Conservation (phyloP, 2,797 vertebrate genomes). For the Sebastes matsubarae region DNA sequence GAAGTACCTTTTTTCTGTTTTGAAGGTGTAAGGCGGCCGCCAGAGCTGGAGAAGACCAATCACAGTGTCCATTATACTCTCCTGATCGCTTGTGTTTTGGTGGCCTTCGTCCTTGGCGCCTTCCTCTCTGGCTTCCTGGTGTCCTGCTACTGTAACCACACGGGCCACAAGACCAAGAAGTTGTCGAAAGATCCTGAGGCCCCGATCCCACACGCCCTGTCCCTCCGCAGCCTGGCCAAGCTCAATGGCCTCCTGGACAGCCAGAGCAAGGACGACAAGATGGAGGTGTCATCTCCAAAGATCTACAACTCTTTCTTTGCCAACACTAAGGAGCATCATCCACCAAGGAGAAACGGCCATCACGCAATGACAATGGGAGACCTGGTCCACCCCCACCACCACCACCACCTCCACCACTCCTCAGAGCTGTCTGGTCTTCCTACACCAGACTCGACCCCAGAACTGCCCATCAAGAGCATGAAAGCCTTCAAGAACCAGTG, state of each 20-base stretch:
- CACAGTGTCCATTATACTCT: constrained; percentile 91
- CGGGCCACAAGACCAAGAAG: constrained; percentile 83
- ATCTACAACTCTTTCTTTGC: constrained; percentile 87
- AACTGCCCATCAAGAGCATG: constrained; percentile 90
- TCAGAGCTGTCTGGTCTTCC: constrained; percentile 90
- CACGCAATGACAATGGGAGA: constrained; percentile 80
- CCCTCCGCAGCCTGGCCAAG: constrained; percentile 90
- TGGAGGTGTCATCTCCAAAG: constrained; percentile 84
- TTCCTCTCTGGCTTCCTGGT: constrained; percentile 92
- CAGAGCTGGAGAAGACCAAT: constrained; percentile 82
- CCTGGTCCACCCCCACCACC: constrained; percentile 79
- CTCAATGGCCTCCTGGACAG: constrained; percentile 88
- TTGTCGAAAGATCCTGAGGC: constrained; percentile 87
- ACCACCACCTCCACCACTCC: constrained; percentile 79
- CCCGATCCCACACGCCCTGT: constrained; percentile 88
- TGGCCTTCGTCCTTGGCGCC: constrained; percentile 90
- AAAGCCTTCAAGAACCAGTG: constrained; percentile 89
- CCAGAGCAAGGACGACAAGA: constrained; percentile 84
- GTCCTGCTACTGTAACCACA: constrained; percentile 91
- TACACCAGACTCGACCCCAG: constrained; percentile 92
- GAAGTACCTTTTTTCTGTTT: constrained; percentile 32
- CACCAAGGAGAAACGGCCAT: constrained; percentile 72
- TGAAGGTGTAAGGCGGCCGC: constrained; percentile 85
- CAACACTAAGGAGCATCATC: constrained; percentile 79
- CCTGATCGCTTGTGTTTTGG: constrained; percentile 90